Percentiles rank a stretch among this genome's conserved stretches.
phyloP scores from a whole-genome alignment of 2,888 invertebrate genomes.

The Anoncus sp. region DNA sequence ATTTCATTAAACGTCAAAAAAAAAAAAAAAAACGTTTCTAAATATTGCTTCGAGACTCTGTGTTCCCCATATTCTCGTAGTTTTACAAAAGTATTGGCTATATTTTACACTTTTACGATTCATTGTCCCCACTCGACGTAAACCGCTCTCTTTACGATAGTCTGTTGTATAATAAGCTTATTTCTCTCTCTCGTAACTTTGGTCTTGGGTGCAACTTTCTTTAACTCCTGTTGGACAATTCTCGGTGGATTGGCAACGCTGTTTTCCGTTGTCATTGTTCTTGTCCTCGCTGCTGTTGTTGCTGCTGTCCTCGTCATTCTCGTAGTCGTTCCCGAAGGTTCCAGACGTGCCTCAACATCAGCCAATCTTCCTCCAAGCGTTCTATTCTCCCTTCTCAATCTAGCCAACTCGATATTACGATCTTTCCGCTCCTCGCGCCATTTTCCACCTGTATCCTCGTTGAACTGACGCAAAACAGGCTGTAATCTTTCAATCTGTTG shows the following conservation, averaged over 20 bases:
- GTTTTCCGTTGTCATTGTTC: constrained; percentile 53
- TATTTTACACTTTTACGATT: too few relatives aligned
- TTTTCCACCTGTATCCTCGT: constrained; percentile 85
- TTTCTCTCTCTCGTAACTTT: constrained; percentile 93
- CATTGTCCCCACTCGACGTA: too few relatives aligned
- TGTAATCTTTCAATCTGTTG: constrained; percentile 88
- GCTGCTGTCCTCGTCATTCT: constrained; percentile 72
- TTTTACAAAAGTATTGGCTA: too few relatives aligned
- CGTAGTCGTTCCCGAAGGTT: too few relatives aligned
- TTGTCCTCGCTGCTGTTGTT: constrained; percentile 61
- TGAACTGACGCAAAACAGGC: constrained; percentile 86
- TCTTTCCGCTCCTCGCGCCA: constrained; percentile 78
- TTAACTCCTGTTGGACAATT: constrained; percentile 86
- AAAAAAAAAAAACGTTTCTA: too few relatives aligned
- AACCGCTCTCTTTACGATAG: too few relatives aligned
- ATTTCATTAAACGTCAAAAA: too few relatives aligned
- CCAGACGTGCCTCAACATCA: constrained; percentile 79
- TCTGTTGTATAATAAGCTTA: constrained; percentile 92
- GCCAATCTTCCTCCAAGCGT: constrained; percentile 77
- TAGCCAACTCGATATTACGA: constrained; percentile 75
- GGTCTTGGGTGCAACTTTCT: constrained; percentile 84
- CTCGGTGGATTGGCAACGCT: constrained; percentile 79
- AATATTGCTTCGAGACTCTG: too few relatives aligned
- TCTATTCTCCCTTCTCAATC: constrained; percentile 79
- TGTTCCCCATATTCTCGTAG: too few relatives aligned